Conservation (phyloP, 2,888 invertebrate genomes). For the Prostheceraeus crozeri region DNA sequence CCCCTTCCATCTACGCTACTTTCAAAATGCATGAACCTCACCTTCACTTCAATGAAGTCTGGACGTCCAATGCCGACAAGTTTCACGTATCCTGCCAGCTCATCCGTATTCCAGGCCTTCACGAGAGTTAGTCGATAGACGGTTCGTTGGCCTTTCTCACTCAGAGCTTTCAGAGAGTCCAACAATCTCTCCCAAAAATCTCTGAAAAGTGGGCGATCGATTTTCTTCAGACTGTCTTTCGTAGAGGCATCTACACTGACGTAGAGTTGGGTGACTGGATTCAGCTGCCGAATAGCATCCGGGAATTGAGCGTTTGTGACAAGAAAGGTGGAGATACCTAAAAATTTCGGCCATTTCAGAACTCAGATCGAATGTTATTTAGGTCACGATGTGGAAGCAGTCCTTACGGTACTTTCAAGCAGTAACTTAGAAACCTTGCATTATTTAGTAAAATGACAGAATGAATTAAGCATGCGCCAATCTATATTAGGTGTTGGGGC, state of each 20-base stretch:
- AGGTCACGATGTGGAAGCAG: too few relatives aligned
- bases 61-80: slow-evolving; percentile 60
- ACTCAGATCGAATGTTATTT: too few relatives aligned
- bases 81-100: slow-evolving; percentile 60
- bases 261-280: slow-evolving; percentile 62
- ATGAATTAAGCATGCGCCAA: too few relatives aligned
- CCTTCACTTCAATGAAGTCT: slow-evolving; percentile 63
- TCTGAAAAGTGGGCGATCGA: slow-evolving; percentile 61
- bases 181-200: slow-evolving; percentile 62
- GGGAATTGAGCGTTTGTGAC: slow-evolving; percentile 64
- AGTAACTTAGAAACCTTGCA: too few relatives aligned
- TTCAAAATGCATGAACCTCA: slow-evolving; percentile 43
- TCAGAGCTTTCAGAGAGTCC: slow-evolving; percentile 59
- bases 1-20: too few relatives aligned
- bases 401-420: too few relatives aligned
- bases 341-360: too few relatives aligned
- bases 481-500: too few relatives aligned
- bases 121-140: slow-evolving; percentile 62
- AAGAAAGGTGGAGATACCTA: slow-evolving; percentile 61
- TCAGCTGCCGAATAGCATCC: slow-evolving; percentile 59
- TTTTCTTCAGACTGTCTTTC: slow-evolving; percentile 61
- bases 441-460: too few relatives aligned
- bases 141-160: slow-evolving; percentile 61
- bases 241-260: slow-evolving; percentile 63
- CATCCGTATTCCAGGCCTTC: slow-evolving; percentile 62